Base-by-base conservation (phyloP, 1,140 invertebrate genomes). In the Bombus turneri region DNA sequence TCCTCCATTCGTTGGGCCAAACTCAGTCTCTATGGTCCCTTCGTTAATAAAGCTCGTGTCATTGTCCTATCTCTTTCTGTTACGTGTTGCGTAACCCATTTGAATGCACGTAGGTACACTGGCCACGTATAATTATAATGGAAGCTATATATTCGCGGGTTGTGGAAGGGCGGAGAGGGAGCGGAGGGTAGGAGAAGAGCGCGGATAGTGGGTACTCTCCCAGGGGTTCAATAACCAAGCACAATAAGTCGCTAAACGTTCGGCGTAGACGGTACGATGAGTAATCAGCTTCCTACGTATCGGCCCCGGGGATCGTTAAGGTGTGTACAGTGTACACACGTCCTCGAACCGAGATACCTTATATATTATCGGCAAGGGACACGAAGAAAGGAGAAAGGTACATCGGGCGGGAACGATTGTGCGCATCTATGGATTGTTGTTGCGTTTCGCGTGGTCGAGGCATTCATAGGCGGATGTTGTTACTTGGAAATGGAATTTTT, bases 201-300 rank as follows among this genome's bases (percentile, higher is more conserved):
- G 47, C 34, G 41, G 31, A 69, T 47, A 68, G 68, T 47, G 66
- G 72, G 47, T 84, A 88, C 85, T 85, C 88, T 91, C 88, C 79
- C 88, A 86, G 85, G 87, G 81, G 90, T 92, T 92, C 91, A 92
- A 91, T 87, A 92, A 88, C 87, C 91, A 90, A 78, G 85, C 72
- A 90, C 90, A 92, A 91, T 91, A 86, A 88, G 90, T 86, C 81
- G 43, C 87, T 87, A 89, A 88, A 88, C 85, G 84, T 87, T 88
- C 47, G 79, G 79, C 81, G 87, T 87, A 87, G 88, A 87, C 88
- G 78, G 76, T 72, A 81, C 88, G 87, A 88, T 90, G 88, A 91
- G 88, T 91, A 91, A 91, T 91, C 88, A 91, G 85, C 87, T 87
- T 90, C 86, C 83, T 89, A 89, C 81, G 62, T 88, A 87, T 90